Evolutionary conservation across 1,140 invertebrate species (phyloP).

Genomic region (Vanessa tameamea): DNA sequence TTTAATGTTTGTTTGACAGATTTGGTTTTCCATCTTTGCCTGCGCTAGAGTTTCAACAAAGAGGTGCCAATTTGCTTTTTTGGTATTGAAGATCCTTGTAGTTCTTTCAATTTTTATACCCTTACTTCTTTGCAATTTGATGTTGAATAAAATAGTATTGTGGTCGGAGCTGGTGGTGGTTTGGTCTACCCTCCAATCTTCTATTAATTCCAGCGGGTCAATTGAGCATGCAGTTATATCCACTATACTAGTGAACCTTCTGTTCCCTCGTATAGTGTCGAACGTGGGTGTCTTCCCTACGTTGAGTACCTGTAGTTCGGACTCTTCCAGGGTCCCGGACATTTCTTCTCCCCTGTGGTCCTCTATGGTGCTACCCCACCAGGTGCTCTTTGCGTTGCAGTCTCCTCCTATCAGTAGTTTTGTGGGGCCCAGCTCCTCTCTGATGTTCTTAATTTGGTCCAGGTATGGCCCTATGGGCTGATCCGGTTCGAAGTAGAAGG

Average conservation of each 20-base stretch:
- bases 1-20: slow-evolving; percentile 19
- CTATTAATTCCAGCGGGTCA: too few relatives aligned
- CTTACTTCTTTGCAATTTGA: too few relatives aligned
- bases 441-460: neutral
- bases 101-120: neutral
- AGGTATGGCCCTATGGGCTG: slow-evolving; percentile 11
- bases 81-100: slow-evolving; percentile 6
- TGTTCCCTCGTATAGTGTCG: slow-evolving; percentile 30
- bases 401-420: slow-evolving; percentile 32
- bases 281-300: slow-evolving; percentile 40
- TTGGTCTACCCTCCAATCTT: too few relatives aligned
- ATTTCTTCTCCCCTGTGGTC: slow-evolving; percentile 35
- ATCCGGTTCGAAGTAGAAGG: slow-evolving; percentile 20
- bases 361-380: slow-evolving; percentile 34
- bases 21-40: slow-evolving; percentile 9
- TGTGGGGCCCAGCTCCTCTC: neutral
- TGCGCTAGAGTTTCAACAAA: neutral
- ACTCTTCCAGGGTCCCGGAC: slow-evolving; percentile 17
- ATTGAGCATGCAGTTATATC: too few relatives aligned
- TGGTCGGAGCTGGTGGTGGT: too few relatives aligned
- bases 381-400: slow-evolving; percentile 36
- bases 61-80: slow-evolving; percentile 14
- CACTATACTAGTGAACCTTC: too few relatives aligned
- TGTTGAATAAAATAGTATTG: too few relatives aligned
- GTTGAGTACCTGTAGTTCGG: slow-evolving; percentile 38